Evolutionary conservation across 2,888 invertebrate species (phyloP), one percentile per base, ranked within the genome.

Genomic region (Iphiclides podalirius): DNA sequence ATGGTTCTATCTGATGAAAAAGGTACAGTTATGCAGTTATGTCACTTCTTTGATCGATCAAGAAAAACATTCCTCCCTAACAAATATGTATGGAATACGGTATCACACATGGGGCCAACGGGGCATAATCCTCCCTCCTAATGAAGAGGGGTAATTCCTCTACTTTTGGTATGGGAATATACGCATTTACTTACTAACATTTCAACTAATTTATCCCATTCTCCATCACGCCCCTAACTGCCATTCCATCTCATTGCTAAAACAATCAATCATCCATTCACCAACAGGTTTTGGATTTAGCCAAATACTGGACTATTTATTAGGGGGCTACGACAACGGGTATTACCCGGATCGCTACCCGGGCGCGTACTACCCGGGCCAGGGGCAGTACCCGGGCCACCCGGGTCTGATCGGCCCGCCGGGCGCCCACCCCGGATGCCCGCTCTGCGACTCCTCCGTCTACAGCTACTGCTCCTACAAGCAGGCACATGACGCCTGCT

Each of bases 401-500:
- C 66, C 64, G 8, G 70, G 68, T 0, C 59, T 70, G 3, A 66
- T 71, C 0, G 87, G 87, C 0, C 86, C 87, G 0, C 86, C 87
- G 0, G 88, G 88, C 0, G 88, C 85, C 1, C 88, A 88, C 34
- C 70, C 83, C 0, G 88, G 89, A n/a, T 95, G 95, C 61, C 95
- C 95, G 0, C 71, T 93, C 17, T 95, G 95, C 63, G 95, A 95
- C 69, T 92, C 93, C 0, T 94, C 94, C 0, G 94, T 95, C 2
- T 94, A 92, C 73, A 90, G 92, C 60, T 95, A 95, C 73, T 95
- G 95, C 69, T 92, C 91, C 0, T 91, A 93, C 52, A 95, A 94
- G 76, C 85, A 94, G 49, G 86, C 92, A 2, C 94, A 95, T 63
- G 95, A 95, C 66, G 91, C 94, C 0, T 95, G 95, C 68, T 95